Base-by-base conservation (phyloP, 2,797 vertebrate genomes). In the Malacoctenus gilli region DNA sequence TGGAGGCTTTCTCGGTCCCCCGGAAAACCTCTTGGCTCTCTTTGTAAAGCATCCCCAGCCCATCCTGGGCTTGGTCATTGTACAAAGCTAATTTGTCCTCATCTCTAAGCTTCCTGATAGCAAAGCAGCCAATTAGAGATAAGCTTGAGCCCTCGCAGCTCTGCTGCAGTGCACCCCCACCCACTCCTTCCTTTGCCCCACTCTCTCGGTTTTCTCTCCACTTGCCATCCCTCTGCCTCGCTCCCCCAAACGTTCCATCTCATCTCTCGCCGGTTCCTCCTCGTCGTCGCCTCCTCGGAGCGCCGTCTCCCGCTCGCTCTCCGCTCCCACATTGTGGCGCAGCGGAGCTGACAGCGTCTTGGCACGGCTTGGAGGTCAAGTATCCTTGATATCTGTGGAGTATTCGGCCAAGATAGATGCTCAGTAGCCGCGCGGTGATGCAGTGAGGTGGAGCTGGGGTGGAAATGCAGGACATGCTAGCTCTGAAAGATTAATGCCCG, bases 101-200 rank as follows among this genome's bases (percentile, higher is more conserved):
- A 85, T 86, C 82, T 81, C 78, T 82, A 82, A 91, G 87, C 89
- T 86, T 82, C 74, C 83, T 84, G 86, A 89, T 90, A 90, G 89
- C 82, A 85, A 85, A 84, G 82, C 83, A 90, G 75, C 89, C 84
- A 90, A 91, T 91, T 91, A 91, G 79, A 90, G 91, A 91, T 91
- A 89, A 92, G 88, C 83, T 78, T 31, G 57, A 78, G 77, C 69
- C 82, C 87, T 88, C 61, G 71, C 84, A 86, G 83, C 86, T 77
- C 67, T 83, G 68, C 79, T 82, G 82, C 89, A 85, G 79, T 87
- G 72, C 79, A 70, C 78, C 86, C 72, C 79, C 72, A 65, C 72
- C 70, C 68, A 62, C 59, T 49, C 51, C 53, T 68, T 82, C 76
- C 50, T 34, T 58, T 44, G 42, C 69, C 72, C 71, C 53, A 58